phyloP scores from a whole-genome alignment of 2,797 vertebrate genomes.

The Clarias laeviceps region DNA sequence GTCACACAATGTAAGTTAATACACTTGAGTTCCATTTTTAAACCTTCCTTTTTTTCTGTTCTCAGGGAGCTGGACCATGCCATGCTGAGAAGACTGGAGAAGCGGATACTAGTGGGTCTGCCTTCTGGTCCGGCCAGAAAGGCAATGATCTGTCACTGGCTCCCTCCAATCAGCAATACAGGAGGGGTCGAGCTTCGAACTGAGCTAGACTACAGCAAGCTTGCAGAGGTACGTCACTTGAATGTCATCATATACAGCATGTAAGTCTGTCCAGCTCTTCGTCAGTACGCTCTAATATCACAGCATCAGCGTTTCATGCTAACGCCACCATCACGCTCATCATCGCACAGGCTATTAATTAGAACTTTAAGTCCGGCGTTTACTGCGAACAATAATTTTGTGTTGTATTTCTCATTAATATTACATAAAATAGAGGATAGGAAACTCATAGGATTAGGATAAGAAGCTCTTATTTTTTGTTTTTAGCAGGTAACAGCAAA shows the following conservation, averaged over 20 bases:
- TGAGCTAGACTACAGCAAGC: constrained; percentile 78
- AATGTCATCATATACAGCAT: not conserved
- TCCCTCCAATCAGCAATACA: constrained; percentile 82
- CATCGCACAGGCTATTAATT: not conserved
- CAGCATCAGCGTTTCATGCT: not conserved
- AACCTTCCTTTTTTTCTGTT: constrained; percentile 6
- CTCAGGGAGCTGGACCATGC: constrained; percentile 91
- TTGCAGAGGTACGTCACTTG: constrained; percentile 79
- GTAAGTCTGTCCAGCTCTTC: not conserved
- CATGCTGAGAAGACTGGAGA: constrained; percentile 92
- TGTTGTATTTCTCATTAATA: not conserved
- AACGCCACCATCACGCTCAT: not conserved
- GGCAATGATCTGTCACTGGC: constrained; percentile 90
- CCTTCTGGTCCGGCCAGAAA: constrained; percentile 81
- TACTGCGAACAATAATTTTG: not conserved
- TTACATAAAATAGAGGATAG: not conserved
- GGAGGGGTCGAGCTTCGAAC: constrained; percentile 80
- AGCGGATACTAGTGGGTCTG: constrained; percentile 90
- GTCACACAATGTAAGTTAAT: not conserved
- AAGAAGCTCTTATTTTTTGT: not conserved
- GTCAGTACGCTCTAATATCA: not conserved
- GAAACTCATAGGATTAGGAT: not conserved
- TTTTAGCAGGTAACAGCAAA: not conserved
- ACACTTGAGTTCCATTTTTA: not conserved
- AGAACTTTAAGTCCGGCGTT: not conserved